Evolutionary conservation across 37 sponge, comb jelly and placozoan species (phyloP), one percentile per base, ranked within the genome.

Genomic region (Diacarnus erythraeanus): DNA sequence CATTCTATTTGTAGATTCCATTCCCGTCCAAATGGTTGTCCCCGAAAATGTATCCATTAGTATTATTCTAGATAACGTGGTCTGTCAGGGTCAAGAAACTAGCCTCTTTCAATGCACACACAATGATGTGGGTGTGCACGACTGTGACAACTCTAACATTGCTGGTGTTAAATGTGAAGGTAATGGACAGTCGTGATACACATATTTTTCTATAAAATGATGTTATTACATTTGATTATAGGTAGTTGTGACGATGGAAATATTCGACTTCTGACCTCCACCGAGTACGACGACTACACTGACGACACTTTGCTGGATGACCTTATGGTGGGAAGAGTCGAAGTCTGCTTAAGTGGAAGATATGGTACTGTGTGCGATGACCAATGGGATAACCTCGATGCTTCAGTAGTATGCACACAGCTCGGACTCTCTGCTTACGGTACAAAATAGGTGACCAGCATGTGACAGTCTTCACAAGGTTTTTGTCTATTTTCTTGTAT

Each of bases 351-450:
- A 10, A 35, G 31, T 31, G 66, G 34, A 26, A 65, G 33, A 30
- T 65, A 30, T 30, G 66, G 66, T 2, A 65, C 33, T 60, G 73
- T 81, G 30, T 81, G 81, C 61, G 63, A 40, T 40, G 64, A 71
- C 36, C 34, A 20, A n/a, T 81, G 81, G 81, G 72, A 59, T 10
- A 71, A 81, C 42, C 30, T 41, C 17, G 81, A 81, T 81, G 81
- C 81, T 40, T 72, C 81, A 42, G 73, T 81, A 17, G 61, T 72
- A 43, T 81, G 81, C 72, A 42, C 43, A 25, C 81, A 81, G 40
- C 72, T 81, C 0, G 81, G 81, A 33, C 72, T 81, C 60, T 81
- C 81, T 21, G 29, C 73, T 39, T 60, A 31, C 60, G 81, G 81
- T 81, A 73, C 3, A 25, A 15, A 47, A 47, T n/a, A n/a, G n/a